Evolutionary conservation across 1,140 invertebrate species (phyloP).

Genomic region (Papilio polyxenes): DNA sequence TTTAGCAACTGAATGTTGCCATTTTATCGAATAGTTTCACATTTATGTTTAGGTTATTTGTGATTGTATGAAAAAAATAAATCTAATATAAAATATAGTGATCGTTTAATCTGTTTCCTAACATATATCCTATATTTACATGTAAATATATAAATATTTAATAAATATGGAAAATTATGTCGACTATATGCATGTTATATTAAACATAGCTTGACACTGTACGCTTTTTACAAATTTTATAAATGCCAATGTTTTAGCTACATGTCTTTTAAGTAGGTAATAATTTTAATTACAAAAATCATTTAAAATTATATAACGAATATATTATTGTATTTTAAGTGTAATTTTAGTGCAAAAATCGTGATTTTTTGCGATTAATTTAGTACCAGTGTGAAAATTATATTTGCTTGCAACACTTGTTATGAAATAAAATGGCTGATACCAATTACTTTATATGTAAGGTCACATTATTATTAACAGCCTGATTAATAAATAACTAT

Average conservation of each 20-base stretch:
- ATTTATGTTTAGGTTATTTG: constrained; percentile 19
- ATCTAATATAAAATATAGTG: constrained; percentile 12
- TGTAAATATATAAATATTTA: constrained; percentile 28
- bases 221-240: constrained; percentile 18
- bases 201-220: not conserved
- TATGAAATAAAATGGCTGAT: constrained; percentile 62
- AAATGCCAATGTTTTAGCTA: constrained; percentile 23
- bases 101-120: constrained; percentile 25
- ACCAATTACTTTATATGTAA: constrained; percentile 72
- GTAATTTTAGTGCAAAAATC: constrained; percentile 64
- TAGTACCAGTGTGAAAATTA: constrained; percentile 66
- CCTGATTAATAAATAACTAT: constrained; percentile 50
- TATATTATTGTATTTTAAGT: constrained; percentile 31
- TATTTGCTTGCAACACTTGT: constrained; percentile 57
- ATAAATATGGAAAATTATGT: not conserved
- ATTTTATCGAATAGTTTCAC: constrained; percentile 49
- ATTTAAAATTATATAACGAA: constrained; percentile 28
- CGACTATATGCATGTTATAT: not conserved
- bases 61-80: constrained; percentile 20
- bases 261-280: constrained; percentile 27
- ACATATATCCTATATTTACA: not conserved
- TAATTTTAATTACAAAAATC: constrained; percentile 19
- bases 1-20: constrained; percentile 54
- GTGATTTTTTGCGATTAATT: constrained; percentile 50
- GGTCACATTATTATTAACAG: constrained; percentile 72